Conservation (phyloP, 2,888 invertebrate species). For the Brachynemurus nebulosus region DNA sequence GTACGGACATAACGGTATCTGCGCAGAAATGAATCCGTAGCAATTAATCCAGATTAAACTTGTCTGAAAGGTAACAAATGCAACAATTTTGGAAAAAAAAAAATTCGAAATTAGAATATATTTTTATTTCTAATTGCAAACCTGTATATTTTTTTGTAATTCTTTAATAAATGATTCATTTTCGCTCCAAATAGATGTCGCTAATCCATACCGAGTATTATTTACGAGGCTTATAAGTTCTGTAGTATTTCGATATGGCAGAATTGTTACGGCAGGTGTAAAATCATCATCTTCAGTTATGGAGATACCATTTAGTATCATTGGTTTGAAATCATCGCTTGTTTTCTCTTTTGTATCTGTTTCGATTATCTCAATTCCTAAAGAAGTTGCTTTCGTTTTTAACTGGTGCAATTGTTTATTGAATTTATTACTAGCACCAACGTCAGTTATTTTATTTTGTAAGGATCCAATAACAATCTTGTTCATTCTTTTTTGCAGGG, state of each 20-base stretch:
- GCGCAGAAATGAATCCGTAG: constrained; percentile 35
- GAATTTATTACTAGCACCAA: constrained; percentile 30
- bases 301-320: constrained; percentile 21
- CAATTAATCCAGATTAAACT: constrained; percentile 41
- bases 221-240: constrained; percentile 41
- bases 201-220: constrained; percentile 35
- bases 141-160: constrained; percentile 34
- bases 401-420: constrained; percentile 21
- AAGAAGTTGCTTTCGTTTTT: background rate
- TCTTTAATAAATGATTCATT: constrained; percentile 38
- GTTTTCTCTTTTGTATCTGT: background rate
- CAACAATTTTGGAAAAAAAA: no score
- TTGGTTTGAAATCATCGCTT: constrained; percentile 17
- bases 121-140: constrained; percentile 16
- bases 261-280: constrained; percentile 32
- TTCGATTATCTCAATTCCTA: background rate
- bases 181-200: constrained; percentile 42
- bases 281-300: constrained; percentile 25
- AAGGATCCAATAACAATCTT: constrained; percentile 28
- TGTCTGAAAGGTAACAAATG: constrained; percentile 23
- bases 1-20: constrained; percentile 33
- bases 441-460: constrained; percentile 33
- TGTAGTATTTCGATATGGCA: constrained; percentile 38
- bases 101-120: no score
- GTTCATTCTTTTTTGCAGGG: constrained; percentile 30